Evolutionary conservation across 2,113 vertebrate genomes (phyloP), one percentile per base, ranked within the genome.

Genomic region (Corythornis vintsioides): DNA sequence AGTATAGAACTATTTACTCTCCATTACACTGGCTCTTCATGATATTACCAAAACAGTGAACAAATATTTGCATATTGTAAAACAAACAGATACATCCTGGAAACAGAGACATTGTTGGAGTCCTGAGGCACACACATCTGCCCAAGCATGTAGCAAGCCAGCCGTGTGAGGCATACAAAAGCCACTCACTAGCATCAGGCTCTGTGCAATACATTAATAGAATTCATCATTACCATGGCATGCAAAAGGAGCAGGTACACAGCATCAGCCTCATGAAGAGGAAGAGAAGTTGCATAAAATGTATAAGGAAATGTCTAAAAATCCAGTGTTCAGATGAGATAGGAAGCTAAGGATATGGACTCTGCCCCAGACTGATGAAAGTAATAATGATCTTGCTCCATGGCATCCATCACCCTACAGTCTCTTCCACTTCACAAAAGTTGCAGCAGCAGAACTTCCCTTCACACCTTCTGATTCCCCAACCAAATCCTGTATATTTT

Each of bases 51-150:
- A 91, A 91, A 29, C 13, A n/a, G 63, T 3, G 3, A 72, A 52
- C 16, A 89, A 73, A 42, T 86, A 82, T 79, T 93, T 79, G 18
- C 38, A 19, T 82, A 14, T 69, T 91, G 35, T 83, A 75, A 95
- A 95, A 42, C 35, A 47, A 72, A 56, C 22, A 77, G 64, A 55
- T 56, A 63, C 0, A 0, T 59, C 78, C 82, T 92, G 70, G 67
- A 83, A 94, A 65, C 55, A 80, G 75, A 74, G 43, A 20, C 18
- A 3, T 81, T 94, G 89, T 57, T 74, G 65, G 48, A 71, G 47
- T 86, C 59, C 31, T 19, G 40, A 65, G 61, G 53, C 40, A 48
- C 0, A 0, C 35, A 0, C 35, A 21, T 72, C 61, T 94, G 75
- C 84, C 78, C 2, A 13, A 75, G 53, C 64, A 63, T 2, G 21